These are phyloP conservation scores for Heliconius sara DNA, from an alignment of 2,888 invertebrate genomes.

Conservation along the genomic window DNA sequence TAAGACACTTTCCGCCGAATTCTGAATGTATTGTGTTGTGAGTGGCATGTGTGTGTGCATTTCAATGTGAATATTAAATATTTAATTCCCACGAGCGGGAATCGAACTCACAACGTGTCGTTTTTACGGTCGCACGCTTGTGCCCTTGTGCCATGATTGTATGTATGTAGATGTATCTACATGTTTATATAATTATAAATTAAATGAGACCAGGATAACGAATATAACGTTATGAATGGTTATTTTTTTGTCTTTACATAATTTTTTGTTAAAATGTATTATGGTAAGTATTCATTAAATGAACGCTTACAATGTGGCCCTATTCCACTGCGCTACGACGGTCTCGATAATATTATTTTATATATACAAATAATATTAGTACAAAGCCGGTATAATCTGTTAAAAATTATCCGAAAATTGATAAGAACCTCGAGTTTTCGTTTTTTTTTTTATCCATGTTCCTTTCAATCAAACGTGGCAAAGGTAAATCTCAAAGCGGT, in stretches of 20 bases:
- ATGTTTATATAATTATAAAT: conserved; percentile 18
- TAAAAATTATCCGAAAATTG: conserved; percentile 71
- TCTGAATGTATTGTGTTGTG: no score
- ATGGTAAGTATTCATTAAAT: no score
- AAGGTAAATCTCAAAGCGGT: conserved; percentile 79
- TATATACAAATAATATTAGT: conserved; percentile 10
- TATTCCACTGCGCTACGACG: background rate
- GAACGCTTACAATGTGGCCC: no score
- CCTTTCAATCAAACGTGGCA: conserved; percentile 65
- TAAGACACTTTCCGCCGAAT: no score
- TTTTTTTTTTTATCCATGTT: conserved; percentile 68
- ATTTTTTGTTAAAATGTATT: no score
- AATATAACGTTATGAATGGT: background rate
- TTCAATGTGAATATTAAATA: no score
- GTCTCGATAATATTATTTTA: background rate
- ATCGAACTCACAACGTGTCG: no score
- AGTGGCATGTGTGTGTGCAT: no score
- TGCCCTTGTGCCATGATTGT: no score
- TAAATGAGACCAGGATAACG: background rate
- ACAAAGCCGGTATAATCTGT: conserved; percentile 58
- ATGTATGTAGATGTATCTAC: background rate
- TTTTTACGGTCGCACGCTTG: no score
- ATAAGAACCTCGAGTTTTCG: conserved; percentile 60
- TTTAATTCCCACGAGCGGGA: no score
- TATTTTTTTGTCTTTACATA: background rate